Evolutionary conservation across 2,113 vertebrate species (phyloP).

Genomic region (Bufo gargarizans): DNA sequence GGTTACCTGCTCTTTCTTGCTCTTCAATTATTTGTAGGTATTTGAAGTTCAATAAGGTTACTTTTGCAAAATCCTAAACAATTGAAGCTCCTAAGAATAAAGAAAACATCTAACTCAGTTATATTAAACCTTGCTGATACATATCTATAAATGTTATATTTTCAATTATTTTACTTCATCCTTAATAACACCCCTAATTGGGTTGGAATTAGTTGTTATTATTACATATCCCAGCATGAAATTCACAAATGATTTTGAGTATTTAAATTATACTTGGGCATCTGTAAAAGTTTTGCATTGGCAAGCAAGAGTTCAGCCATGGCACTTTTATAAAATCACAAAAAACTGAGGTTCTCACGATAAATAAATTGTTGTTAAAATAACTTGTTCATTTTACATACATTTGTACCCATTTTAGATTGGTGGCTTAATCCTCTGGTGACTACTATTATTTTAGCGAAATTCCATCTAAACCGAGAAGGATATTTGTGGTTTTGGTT

Average conservation of each 20-base stretch:
- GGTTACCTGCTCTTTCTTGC: neutral
- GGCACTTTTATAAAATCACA: neutral
- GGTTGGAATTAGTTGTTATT: too few species aligned
- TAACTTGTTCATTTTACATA: constrained; percentile 16
- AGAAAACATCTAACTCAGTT: neutral
- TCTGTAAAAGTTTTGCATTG: neutral
- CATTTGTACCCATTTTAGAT: constrained; percentile 32
- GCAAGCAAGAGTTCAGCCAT: neutral
- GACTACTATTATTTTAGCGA: constrained; percentile 40
- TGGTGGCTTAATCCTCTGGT: constrained; percentile 45
- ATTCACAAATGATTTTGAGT: too few species aligned
- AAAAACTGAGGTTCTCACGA: neutral
- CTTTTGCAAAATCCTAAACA: neutral
- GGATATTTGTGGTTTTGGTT: constrained; percentile 58
- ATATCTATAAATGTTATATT: neutral
- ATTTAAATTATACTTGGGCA: too few species aligned
- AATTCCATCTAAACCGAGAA: constrained; percentile 48
- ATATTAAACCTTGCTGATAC: neutral
- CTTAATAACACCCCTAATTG: too few species aligned
- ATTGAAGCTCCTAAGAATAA: neutral
- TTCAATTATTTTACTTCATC: too few species aligned
- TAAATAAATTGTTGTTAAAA: constrained; percentile 25
- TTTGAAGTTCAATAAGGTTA: neutral
- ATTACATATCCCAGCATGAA: too few species aligned
- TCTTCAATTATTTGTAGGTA: neutral